phyloP scores from a whole-genome alignment of 2,797 vertebrate genomes.

The Hozukius guyotensis region DNA sequence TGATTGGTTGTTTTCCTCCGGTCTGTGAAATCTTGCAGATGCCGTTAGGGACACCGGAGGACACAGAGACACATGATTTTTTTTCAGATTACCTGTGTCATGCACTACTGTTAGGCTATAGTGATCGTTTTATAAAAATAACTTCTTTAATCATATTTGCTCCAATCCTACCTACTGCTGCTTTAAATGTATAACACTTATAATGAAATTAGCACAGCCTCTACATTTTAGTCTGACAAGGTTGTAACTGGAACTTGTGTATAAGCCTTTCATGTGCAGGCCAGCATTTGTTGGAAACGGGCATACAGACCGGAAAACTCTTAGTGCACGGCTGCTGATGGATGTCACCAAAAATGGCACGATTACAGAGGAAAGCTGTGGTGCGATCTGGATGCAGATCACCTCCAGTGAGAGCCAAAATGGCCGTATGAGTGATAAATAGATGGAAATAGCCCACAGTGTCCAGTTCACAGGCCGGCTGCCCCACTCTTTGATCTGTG shows the following conservation, averaged over 20 bases:
- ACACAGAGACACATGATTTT: no score
- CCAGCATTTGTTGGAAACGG: constrained; percentile 35
- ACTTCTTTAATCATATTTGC: no score
- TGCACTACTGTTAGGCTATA: no score
- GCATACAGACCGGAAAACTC: constrained; percentile 11
- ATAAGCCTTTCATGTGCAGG: constrained; percentile 37
- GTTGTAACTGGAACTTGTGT: constrained; percentile 6
- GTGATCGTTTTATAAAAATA: no score
- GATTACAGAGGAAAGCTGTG: constrained; percentile 64
- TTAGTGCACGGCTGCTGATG: constrained; percentile 33
- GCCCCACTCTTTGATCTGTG: constrained; percentile 77
- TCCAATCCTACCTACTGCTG: no score
- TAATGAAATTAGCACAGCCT: not conserved
- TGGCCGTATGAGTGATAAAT: constrained; percentile 68
- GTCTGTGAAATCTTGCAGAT: no score
- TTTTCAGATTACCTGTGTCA: no score
- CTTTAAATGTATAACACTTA: not conserved
- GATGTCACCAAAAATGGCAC: constrained; percentile 64
- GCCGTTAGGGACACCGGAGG: no score
- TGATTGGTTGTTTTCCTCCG: no score
- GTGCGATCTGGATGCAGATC: constrained; percentile 64
- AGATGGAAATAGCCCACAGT: constrained; percentile 75
- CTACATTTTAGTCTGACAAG: constrained; percentile 5
- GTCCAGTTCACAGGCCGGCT: constrained; percentile 69
- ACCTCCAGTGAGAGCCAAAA: constrained; percentile 66